Evolutionary conservation across 2,888 invertebrate genomes (phyloP).

Genomic region (Apotomis betuletana): DNA sequence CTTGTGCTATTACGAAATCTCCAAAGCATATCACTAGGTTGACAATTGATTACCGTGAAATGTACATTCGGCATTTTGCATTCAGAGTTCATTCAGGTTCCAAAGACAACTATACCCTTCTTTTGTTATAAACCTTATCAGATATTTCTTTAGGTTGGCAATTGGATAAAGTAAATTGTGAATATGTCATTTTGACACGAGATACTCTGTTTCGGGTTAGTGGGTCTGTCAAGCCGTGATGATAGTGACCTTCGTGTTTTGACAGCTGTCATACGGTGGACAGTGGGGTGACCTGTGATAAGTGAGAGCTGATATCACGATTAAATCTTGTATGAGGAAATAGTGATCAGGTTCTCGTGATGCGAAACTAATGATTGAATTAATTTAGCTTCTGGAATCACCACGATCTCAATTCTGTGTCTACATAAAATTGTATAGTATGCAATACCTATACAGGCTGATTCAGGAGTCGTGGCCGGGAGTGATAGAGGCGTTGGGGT

Average conservation of each 20-base stretch:
- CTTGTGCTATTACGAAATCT: neutral
- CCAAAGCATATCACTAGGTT: neutral
- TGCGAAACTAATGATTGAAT: neutral
- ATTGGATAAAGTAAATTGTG: slow-evolving; percentile 8
- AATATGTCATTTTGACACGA: slow-evolving; percentile 6
- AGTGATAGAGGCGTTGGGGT: too few relatives aligned
- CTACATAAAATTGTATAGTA: neutral
- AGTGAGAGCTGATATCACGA: slow-evolving; percentile 31
- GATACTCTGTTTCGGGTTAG: slow-evolving; percentile 23
- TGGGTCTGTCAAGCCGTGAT: slow-evolving; percentile 32
- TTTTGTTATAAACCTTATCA: slow-evolving; percentile 10
- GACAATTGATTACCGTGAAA: neutral
- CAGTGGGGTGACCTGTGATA: slow-evolving; percentile 30
- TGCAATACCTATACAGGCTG: too few relatives aligned
- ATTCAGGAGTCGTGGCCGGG: too few relatives aligned
- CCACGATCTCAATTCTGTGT: neutral
- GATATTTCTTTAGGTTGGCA: slow-evolving; percentile 1
- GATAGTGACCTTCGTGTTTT: slow-evolving; percentile 33
- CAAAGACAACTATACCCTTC: neutral
- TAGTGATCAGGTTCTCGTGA: slow-evolving; percentile 16
- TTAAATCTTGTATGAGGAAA: slow-evolving; percentile 25
- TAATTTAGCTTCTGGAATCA: neutral
- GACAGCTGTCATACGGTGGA: slow-evolving; percentile 25
- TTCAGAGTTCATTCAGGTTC: neutral
- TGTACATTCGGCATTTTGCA: neutral